Base-by-base conservation (phyloP, 2,113 vertebrate genomes). In the Brachypteracias leptosomus region DNA sequence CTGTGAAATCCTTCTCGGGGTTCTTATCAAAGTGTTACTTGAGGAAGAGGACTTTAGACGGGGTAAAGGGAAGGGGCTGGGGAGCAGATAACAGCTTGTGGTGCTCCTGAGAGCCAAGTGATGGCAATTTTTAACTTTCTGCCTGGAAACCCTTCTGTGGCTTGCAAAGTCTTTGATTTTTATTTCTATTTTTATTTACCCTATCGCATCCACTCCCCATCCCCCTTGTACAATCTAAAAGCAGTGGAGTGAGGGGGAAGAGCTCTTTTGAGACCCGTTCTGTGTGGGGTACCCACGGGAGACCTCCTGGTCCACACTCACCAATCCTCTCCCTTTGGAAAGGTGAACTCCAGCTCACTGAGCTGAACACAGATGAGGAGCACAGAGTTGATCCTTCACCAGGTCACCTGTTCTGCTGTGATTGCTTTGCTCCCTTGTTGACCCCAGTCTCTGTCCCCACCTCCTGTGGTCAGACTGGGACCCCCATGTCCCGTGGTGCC, bases 321-420 rank as follows among this genome's bases (percentile, higher is more conserved):
- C 16, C 11, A 14, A 1, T 38, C 36, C 14, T 63, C 8, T 35
- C 11, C 11, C 19, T 46, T n/a, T 31, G 44, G 44, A 52, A 59
- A 25, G 2, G 6, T 3, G 8, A 10, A 3, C 44, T 35, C 33
- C 84, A 52, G 33, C 28, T 57, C 1, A 1, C 15, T 0, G 3
- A 68, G 49, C 49, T 57, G 73, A 42, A 9, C 5, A 3, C 29
- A 24, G 54, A 16, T 26, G 11, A 18, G 36, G 33, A 29, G 12
- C 4, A 9, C 33, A 61, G 9, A 16, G 26, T 61, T 36, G 62
- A 25, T 68, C 40, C 40, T 49, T 49, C 68, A 26, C 20, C 20
- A 31, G 29, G 24, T 35, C 52, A 26, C 35, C 42, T 18, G 10
- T 24, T 25, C 52, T 22, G 31, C 54, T 46, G 4, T 0, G 0